Evolutionary conservation across 2,113 vertebrate genomes (phyloP).

Genomic region (Hippocampus zosterae): DNA sequence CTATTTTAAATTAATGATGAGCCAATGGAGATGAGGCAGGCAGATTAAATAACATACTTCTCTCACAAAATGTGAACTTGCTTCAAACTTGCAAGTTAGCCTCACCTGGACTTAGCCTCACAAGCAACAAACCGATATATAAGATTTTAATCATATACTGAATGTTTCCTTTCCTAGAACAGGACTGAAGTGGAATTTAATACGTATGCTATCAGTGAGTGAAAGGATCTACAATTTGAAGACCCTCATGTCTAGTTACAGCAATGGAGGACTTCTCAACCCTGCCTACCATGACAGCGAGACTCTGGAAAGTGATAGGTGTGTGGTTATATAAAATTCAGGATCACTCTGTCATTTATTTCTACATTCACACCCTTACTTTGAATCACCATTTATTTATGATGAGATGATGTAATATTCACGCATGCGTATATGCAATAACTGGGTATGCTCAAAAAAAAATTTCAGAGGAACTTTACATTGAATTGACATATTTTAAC

Average conservation of each 20-base stretch:
- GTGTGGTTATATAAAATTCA: slow-evolving; percentile 39
- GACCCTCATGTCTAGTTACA: slow-evolving; percentile 69
- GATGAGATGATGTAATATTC: neutral
- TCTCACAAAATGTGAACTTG: slow-evolving; percentile 28
- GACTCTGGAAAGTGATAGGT: slow-evolving; percentile 77
- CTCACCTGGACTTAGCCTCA: neutral
- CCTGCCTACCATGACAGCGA: slow-evolving; percentile 72
- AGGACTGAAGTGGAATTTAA: slow-evolving; percentile 3
- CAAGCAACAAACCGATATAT: neutral
- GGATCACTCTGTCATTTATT: neutral
- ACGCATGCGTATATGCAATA: neutral
- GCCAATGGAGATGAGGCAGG: slow-evolving; percentile 14
- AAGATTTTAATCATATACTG: neutral
- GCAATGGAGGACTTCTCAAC: slow-evolving; percentile 64
- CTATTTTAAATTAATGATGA: slow-evolving; percentile 60
- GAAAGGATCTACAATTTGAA: slow-evolving; percentile 4
- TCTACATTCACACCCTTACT: neutral
- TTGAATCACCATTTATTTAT: neutral
- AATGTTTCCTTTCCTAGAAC: neutral
- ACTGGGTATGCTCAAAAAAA: slow-evolving; percentile 10
- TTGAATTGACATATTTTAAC: neutral
- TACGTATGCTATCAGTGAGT: neutral
- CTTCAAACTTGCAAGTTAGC: slow-evolving; percentile 13
- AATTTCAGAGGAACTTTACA: neutral
- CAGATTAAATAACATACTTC: slow-evolving; percentile 46